Evolutionary conservation across 2,888 invertebrate species (phyloP), one percentile per base, ranked within the genome.

Genomic region (Pollenia labialis): DNA sequence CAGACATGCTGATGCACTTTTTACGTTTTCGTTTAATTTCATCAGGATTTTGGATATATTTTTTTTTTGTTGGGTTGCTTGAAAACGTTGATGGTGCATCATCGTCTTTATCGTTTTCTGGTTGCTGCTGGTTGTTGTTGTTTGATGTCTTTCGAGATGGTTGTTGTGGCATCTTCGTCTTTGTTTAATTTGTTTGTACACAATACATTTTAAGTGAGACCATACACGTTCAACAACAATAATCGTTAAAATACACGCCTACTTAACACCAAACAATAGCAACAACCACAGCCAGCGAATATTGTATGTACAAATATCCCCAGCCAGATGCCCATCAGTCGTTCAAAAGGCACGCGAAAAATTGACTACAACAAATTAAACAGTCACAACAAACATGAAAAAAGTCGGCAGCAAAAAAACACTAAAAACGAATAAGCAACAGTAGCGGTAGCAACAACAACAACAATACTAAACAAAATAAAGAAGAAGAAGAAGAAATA

Each of bases 1-100:
- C 91, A 92, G 91, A 92, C 92, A 91, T 66, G 74, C 60, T 90
- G 75, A 76, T 76, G 90, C 92, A 92, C 91, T 91, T 91, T 91
- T 91, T 90, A 80, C 86, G 89, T 80, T 87, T 76, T 74, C 75
- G 48, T 76, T 82, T 77, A 44, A 48, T 58, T 79, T 72, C 62
- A 72, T 75, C 6, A 62, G 44, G 54, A 32, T 52, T 69, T 32
- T 32, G 32, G 32, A 32, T 32, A 6, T 32, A 6, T 32, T 32
- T 32, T 32, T 32, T 46, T n/a, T 60, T 18, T 69, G 75, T 75
- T 76, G n/a, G 46, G 11, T 23, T 64, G 44, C 44, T 54, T 69
- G 81, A 23, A 74, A 12, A 46, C 48, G 74, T 46, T 48, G 60
- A 66, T 79, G 42, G 18, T 48, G 46, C 62, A 66, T 66, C 56